Evolutionary conservation across 2,888 invertebrate species (phyloP).

Genomic region (Rhodophaea formosa): DNA sequence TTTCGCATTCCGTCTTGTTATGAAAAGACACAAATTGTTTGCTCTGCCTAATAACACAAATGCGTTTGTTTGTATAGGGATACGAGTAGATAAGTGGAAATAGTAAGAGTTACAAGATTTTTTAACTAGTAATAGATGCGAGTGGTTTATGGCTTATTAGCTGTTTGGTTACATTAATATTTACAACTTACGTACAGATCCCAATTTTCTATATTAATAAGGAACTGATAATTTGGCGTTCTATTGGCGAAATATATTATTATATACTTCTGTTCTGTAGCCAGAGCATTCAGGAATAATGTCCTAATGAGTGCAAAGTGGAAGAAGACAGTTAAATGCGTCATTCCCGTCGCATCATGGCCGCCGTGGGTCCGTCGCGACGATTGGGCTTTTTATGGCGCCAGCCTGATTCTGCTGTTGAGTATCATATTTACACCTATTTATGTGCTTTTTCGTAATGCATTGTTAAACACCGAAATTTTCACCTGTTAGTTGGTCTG

Average conservation of each 20-base stretch:
- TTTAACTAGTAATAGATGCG: too few species aligned
- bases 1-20: slow-evolving; percentile 7
- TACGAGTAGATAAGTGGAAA: background rate
- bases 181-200: too few species aligned
- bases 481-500: too few species aligned
- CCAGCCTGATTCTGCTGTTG: background rate
- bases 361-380: background rate
- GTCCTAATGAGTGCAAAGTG: slow-evolving; percentile 41
- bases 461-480: too few species aligned
- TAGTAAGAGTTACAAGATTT: too few species aligned
- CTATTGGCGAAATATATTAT: too few species aligned
- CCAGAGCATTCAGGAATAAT: slow-evolving; percentile 27
- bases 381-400: background rate
- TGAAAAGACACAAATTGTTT: slow-evolving; percentile 4
- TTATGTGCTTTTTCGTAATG: background rate
- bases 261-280: too few species aligned
- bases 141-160: too few species aligned
- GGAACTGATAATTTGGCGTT: too few species aligned
- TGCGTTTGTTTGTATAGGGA: background rate
- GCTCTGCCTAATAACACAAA: background rate
- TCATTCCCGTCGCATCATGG: slow-evolving; percentile 18
- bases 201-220: too few species aligned
- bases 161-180: too few species aligned
- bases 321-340: slow-evolving; percentile 39
- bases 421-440: background rate